Percentiles rank a stretch among this genome's conserved stretches.
These are phyloP conservation scores for Thripadectes ignobilis DNA, from an alignment of 2,797 vertebrate genomes.

Conservation along the genomic window DNA sequence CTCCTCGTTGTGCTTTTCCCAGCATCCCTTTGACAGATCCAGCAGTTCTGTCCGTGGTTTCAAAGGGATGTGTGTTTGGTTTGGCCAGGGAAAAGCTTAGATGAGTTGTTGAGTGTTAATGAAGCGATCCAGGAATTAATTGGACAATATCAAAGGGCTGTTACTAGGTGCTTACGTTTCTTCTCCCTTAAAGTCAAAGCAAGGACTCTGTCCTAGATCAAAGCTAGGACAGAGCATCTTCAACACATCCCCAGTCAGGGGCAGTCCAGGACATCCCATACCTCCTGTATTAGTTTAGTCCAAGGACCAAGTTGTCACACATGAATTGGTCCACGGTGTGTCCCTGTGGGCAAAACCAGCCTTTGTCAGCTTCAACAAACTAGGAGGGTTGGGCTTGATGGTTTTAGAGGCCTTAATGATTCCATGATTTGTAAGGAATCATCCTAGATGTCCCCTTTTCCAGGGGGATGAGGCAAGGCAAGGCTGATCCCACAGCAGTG, in stretches of 20 bases:
- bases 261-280: not conserved
- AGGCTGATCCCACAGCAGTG: not conserved
- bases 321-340: accelerated
- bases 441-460: not conserved
- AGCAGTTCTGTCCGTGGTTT: not conserved
- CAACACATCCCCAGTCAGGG: not conserved
- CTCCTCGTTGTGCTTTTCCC: not conserved
- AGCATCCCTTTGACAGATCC: not conserved
- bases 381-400: not conserved
- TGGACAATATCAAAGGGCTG: not conserved
- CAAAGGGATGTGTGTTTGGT: not conserved
- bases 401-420: not conserved
- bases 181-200: not conserved
- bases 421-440: accelerated
- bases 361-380: not conserved
- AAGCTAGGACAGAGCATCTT: not conserved
- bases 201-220: not conserved
- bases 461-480: not conserved
- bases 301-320: not conserved
- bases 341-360: not conserved
- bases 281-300: not conserved
- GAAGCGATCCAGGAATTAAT: slow-evolving; percentile 17
- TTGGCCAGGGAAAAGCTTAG: not conserved
- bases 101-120: not conserved
- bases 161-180: not conserved